Conservation (phyloP, 2,888 invertebrate species). For the Eristalis arbustorum region DNA sequence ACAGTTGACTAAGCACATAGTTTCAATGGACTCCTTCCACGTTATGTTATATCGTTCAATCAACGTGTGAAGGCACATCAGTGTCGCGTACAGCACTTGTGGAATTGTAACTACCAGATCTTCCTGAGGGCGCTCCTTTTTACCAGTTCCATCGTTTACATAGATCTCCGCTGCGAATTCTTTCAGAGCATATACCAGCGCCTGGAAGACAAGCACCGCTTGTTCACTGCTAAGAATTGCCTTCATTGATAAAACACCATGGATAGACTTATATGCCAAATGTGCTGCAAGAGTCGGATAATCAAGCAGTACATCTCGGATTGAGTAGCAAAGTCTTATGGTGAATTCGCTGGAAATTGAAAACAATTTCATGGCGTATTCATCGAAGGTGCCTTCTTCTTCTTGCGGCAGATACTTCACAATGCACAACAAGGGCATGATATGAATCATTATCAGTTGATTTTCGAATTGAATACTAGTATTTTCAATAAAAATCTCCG, state of each 20-base stretch:
- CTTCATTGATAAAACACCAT: slow-evolving; percentile 79
- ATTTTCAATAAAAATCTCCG: slow-evolving; percentile 77
- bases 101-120: slow-evolving; percentile 80
- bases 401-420: slow-evolving; percentile 75
- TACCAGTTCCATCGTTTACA: neutral
- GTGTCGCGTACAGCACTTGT: slow-evolving; percentile 83
- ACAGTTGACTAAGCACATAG: slow-evolving; percentile 84
- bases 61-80: slow-evolving; percentile 84
- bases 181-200: slow-evolving; percentile 83
- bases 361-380: slow-evolving; percentile 83
- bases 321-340: slow-evolving; percentile 82
- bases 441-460: slow-evolving; percentile 83
- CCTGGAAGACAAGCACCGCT: slow-evolving; percentile 84
- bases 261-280: slow-evolving; percentile 78
- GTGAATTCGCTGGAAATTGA: slow-evolving; percentile 85
- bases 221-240: slow-evolving; percentile 83
- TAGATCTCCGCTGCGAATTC: slow-evolving; percentile 79
- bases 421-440: slow-evolving; percentile 83
- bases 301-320: slow-evolving; percentile 81
- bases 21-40: slow-evolving; percentile 90
- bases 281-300: slow-evolving; percentile 73
- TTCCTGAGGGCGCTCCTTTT: slow-evolving; percentile 41
- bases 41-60: slow-evolving; percentile 87
- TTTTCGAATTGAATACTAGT: slow-evolving; percentile 81
- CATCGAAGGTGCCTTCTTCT: slow-evolving; percentile 82